Conservation (phyloP, 2,113 vertebrate genomes). For the Panthera leo region DNA sequence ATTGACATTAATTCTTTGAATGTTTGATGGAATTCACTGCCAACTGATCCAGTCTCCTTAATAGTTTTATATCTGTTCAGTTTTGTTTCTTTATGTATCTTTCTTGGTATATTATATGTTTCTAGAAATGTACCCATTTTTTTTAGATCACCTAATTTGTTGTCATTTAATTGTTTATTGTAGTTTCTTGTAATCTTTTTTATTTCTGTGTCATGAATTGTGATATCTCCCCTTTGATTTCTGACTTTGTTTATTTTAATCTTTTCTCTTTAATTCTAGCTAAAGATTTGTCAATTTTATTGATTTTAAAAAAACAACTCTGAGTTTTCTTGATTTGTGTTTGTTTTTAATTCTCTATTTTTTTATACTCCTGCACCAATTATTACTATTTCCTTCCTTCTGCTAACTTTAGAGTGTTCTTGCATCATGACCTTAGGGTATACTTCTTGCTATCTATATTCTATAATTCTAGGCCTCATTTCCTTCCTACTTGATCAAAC, state of each 20-base stretch:
- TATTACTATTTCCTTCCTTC: neutral
- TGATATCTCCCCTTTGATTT: neutral
- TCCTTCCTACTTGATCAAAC: neutral
- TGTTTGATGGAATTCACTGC: neutral
- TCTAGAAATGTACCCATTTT: neutral
- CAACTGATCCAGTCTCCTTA: neutral
- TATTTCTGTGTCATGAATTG: neutral
- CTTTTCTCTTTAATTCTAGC: neutral
- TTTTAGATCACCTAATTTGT: neutral
- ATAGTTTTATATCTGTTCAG: neutral
- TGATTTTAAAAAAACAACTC: neutral
- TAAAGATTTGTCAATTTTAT: neutral
- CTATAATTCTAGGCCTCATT: neutral
- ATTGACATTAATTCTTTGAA: neutral
- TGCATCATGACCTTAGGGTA: neutral
- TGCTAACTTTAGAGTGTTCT: neutral
- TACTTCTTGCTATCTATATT: neutral
- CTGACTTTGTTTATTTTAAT: neutral
- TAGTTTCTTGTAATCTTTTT: no score
- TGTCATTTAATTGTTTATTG: neutral
- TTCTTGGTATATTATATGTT: neutral
- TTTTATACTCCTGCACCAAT: neutral
- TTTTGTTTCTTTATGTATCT: neutral
- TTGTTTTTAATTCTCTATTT: neutral
- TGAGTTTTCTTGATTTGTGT: neutral